Evolutionary conservation across 2,113 vertebrate genomes (phyloP).

Genomic region (Eira barbara): DNA sequence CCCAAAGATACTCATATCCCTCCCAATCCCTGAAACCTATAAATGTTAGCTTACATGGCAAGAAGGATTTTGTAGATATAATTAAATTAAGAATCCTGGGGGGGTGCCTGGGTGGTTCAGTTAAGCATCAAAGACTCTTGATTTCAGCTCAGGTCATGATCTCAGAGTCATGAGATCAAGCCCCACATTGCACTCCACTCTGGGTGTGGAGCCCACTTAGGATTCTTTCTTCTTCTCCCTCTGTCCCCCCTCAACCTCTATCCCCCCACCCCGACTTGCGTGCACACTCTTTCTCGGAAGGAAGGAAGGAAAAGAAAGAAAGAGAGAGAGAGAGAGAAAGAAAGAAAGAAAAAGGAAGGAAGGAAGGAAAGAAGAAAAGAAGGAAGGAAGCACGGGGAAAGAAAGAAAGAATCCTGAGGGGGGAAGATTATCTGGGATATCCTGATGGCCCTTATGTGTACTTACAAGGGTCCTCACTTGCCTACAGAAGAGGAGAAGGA

Average conservation of each 20-base stretch:
- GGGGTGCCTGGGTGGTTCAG: not conserved
- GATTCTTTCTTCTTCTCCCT: not conserved
- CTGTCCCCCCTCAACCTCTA: too few relatives aligned
- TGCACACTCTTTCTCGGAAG: not conserved
- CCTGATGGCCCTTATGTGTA: rapidly evolving
- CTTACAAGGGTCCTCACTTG: not conserved
- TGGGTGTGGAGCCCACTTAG: not conserved
- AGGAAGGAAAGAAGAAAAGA: too few relatives aligned
- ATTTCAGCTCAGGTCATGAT: not conserved
- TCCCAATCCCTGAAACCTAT: not conserved
- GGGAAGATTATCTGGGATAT: not conserved
- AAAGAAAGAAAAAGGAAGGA: too few relatives aligned
- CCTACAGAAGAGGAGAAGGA: not conserved
- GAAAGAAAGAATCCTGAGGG: not conserved
- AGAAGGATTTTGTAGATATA: not conserved
- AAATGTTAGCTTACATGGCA: not conserved
- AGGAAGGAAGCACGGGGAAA: too few relatives aligned
- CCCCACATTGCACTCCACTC: not conserved
- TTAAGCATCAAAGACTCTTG: not conserved
- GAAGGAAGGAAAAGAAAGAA: not conserved
- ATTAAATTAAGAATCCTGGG: not conserved
- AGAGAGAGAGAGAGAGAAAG: not conserved
- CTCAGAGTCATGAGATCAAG: not conserved
- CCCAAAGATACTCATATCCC: not conserved
- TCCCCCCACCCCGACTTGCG: rapidly evolving